phyloP scores from a whole-genome alignment of 2,797 vertebrate genomes.

The Acrossocheilus wenchowensis region DNA sequence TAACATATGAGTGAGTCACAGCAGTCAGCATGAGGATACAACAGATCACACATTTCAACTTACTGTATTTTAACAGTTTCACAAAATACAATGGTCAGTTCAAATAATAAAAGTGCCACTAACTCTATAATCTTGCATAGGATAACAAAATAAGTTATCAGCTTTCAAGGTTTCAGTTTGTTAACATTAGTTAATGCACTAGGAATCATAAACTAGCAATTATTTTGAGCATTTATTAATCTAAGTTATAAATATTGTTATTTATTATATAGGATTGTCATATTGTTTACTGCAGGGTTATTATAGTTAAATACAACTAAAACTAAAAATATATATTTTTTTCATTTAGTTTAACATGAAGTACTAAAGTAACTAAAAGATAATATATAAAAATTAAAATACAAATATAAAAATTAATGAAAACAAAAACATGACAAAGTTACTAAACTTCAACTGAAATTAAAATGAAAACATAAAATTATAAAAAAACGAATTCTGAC shows the following conservation, averaged over 20 bases:
- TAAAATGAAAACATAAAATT: too few relatives aligned
- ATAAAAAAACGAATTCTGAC: neutral
- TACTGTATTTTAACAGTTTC: too few relatives aligned
- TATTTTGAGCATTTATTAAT: neutral
- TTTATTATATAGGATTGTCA: too few relatives aligned
- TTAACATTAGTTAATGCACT: neutral
- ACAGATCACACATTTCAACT: neutral
- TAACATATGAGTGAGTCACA: constrained; percentile 79
- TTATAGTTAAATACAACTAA: neutral
- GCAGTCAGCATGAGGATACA: constrained; percentile 3
- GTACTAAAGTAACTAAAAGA: neutral
- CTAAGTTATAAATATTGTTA: neutral
- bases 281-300: neutral
- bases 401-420: neutral
- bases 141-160: neutral
- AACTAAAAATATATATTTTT: neutral
- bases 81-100: neutral
- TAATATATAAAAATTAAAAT: too few relatives aligned
- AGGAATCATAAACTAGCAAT: neutral
- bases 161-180: neutral
- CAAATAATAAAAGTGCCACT: neutral
- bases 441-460: too few relatives aligned
- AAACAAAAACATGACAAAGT: too few relatives aligned
- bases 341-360: too few relatives aligned
- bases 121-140: too few relatives aligned